phyloP scores from a whole-genome alignment of 1,140 invertebrate species.

The Drosophila ficusphila region DNA sequence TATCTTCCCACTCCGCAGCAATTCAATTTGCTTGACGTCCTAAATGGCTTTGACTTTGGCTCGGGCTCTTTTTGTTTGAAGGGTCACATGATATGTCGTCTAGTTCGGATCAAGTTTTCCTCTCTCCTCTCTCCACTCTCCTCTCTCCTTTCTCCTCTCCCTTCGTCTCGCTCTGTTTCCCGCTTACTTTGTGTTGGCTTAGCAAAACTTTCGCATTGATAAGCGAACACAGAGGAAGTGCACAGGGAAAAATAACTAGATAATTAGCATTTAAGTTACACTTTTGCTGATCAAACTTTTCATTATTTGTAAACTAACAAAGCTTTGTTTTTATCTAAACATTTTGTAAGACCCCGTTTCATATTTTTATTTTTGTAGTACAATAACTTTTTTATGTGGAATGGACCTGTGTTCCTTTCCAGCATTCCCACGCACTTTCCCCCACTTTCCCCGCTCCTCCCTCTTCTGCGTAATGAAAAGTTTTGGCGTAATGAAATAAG shows the following conservation, averaged over 20 bases:
- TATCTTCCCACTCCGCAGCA: slow-evolving; percentile 2
- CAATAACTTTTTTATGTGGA: too few relatives aligned
- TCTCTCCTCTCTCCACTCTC: slow-evolving; percentile 10
- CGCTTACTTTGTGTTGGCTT: slow-evolving; percentile 45
- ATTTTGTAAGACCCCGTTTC: too few relatives aligned
- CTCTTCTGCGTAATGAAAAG: slow-evolving; percentile 66
- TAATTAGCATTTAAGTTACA: neutral
- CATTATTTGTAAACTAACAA: too few relatives aligned
- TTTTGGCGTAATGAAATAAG: slow-evolving; percentile 80
- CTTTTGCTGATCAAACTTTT: too few relatives aligned
- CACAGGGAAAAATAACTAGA: neutral
- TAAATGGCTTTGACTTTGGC: slow-evolving; percentile 52
- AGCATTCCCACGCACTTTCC: slow-evolving; percentile 29
- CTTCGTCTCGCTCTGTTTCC: slow-evolving; percentile 31
- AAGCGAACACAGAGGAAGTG: slow-evolving; percentile 11
- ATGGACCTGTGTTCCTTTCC: slow-evolving; percentile 12
- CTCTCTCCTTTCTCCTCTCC: slow-evolving; percentile 32
- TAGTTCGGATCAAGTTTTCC: slow-evolving; percentile 47
- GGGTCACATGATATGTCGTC: slow-evolving; percentile 60
- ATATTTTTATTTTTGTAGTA: too few relatives aligned
- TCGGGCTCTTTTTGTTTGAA: slow-evolving; percentile 47
- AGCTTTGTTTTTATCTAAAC: too few relatives aligned
- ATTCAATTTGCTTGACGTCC: slow-evolving; percentile 62
- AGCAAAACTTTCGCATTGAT: slow-evolving; percentile 58
- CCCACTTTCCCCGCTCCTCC: neutral